Evolutionary conservation across 2,888 invertebrate genomes (phyloP).

Genomic region (Lingula anatina): DNA sequence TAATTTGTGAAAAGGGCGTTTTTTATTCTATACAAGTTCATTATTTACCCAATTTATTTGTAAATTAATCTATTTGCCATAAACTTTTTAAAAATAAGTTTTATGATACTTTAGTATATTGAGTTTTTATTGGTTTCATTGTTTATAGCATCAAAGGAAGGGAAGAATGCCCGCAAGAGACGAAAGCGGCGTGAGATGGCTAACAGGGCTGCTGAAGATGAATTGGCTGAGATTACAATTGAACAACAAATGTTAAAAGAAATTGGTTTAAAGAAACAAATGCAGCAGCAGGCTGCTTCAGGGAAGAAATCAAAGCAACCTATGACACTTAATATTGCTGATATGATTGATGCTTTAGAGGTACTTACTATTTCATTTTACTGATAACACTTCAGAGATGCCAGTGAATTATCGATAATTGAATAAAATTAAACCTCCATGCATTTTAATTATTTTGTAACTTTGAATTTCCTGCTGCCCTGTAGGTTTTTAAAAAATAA

Average conservation of each 20-base stretch:
- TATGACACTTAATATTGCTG: constrained; percentile 41
- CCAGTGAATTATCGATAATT: too few species aligned
- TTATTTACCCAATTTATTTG: too few species aligned
- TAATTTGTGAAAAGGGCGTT: too few species aligned
- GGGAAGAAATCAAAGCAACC: constrained; percentile 43
- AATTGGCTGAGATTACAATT: constrained; percentile 48
- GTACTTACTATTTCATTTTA: too few species aligned
- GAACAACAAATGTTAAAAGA: constrained; percentile 47
- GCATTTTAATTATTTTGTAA: too few species aligned
- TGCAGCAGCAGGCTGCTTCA: constrained; percentile 15
- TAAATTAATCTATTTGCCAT: too few species aligned
- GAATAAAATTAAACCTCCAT: too few species aligned
- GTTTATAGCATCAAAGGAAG: constrained; percentile 1
- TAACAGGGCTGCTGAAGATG: constrained; percentile 46
- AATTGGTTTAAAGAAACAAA: constrained; percentile 27
- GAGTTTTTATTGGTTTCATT: neutral
- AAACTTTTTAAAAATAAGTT: too few species aligned
- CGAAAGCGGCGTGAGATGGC: constrained; percentile 42
- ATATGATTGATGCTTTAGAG: constrained; percentile 45
- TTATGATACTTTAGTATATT: too few species aligned
- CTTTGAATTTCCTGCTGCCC: neutral
- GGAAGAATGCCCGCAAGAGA: constrained; percentile 30
- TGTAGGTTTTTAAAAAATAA: neutral
- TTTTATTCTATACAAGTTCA: too few species aligned
- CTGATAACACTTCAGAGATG: too few species aligned